Evolutionary conservation across 2,888 invertebrate genomes (phyloP), one percentile per base, ranked within the genome.

Genomic region (Ochropacha duplaris): DNA sequence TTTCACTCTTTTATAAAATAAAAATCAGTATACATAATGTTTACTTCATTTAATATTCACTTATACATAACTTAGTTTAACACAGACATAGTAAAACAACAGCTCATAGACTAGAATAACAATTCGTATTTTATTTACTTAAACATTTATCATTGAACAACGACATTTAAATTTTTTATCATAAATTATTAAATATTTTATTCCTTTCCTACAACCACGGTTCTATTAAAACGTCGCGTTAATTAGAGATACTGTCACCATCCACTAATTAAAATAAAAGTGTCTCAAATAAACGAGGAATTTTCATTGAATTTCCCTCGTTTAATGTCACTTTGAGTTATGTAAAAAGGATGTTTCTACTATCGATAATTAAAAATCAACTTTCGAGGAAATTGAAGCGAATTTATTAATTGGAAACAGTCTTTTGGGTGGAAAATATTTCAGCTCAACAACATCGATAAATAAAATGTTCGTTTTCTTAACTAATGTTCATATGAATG

Each of bases 21-120:
- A 44, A 44, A 44, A 9, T 19, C 16, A 0, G 9, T 44, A n/a
- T 44, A 1, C 8, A 44, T 44, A 44, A n/a, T 44, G 9, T 44
- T 19, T 19, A 44, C n/a, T 5, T 44, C 6, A 44, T 44, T 44
- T 44, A 44, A 44, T 44, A 44, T 19, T 44, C 16, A 44, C 44
- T 44, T 44, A 44, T n/a, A n/a, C 3, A 44, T 19, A 44, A n/a
- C 6, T 60, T 78, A 78, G 82, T 82, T 83, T 83, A 87, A 90
- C 86, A 88, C 83, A 80, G 78, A 84, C 72, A 78, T 76, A 69
- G 58, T 84, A 83, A 86, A 84, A 88, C 78, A 87, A 86, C 87
- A 88, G 83, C 83, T 84, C 81, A 76, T 75, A 88, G 90, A 90
- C 91, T 91, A 90, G 90, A 89, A 83, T 87, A 90, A 90, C 90